Evolutionary conservation across 2,113 vertebrate species (phyloP), one percentile per base, ranked within the genome.

Genomic region (Menura novaehollandiae): DNA sequence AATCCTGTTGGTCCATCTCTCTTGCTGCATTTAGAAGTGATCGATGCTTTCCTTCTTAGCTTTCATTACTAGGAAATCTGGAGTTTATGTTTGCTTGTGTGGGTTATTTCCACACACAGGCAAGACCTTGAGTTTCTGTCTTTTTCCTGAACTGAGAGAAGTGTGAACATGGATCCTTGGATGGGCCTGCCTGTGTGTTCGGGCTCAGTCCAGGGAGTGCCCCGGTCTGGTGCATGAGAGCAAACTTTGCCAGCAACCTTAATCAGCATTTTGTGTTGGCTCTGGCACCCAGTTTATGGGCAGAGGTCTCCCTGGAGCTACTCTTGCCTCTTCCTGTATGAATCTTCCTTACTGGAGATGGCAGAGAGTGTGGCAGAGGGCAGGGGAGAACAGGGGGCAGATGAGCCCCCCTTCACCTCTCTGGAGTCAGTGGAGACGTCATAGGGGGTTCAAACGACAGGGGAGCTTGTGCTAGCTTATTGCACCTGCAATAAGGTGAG

Each of bases 351-450:
- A 11, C 7, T 16, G n/a, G 18, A 21, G 21, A 12, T 15, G 32
- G n/a, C 63, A 82, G 15, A 39, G n/a, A 43, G 18, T 2, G 15
- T 28, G 52, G 32, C 56, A 74, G 37, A 28, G 13, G 30, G 8
- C 44, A 60, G 7, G 15, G 60, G 8, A 46, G 27, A 43, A 4
- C 13, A 64, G 5, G 8, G 28, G 11, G 9, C 24, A 80, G n/a
- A 7, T 1, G 4, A 77, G 7, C 1, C 6, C 7, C 6, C 3
- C 73, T 39, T 60, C 7, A 2, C 20, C 20, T 33, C 10, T 17
- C 20, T 2, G 6, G 13, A 5, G 5, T 20, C 39, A 1, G 16
- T 8, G 53, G 47, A 67, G 18, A 18, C 19, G 75, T 13, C 55
- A 11, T 0, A 3, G 17, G 24, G 10, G 2, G 3, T 39, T 24